phyloP scores from a whole-genome alignment of 2,797 vertebrate genomes.

The Discoglossus pictus region DNA sequence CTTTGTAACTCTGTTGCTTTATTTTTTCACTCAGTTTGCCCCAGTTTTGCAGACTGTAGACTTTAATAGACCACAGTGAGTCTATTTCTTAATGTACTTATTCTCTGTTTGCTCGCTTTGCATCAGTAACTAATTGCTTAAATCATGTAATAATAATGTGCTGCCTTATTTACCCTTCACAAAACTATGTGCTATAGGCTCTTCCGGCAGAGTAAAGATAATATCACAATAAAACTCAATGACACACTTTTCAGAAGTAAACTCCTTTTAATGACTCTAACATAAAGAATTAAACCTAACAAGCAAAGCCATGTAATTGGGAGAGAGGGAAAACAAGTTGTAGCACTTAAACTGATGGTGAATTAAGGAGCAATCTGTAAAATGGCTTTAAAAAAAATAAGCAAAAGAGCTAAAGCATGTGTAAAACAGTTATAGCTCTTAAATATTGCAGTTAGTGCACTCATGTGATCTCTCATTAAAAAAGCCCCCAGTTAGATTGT shows the following conservation, averaged over 20 bases:
- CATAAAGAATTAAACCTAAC: conserved; percentile 52
- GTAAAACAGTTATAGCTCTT: conserved; percentile 33
- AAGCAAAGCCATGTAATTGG: conserved; percentile 50
- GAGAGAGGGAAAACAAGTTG: conserved; percentile 48
- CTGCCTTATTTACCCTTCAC: conserved; percentile 45
- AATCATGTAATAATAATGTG: conserved; percentile 37
- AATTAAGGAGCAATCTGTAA: conserved; percentile 49
- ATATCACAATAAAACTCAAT: conserved; percentile 49
- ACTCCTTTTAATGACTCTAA: conserved; percentile 46
- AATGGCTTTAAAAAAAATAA: conserved; percentile 39
- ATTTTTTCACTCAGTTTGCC: neutral
- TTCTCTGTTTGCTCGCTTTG: conserved; percentile 37
- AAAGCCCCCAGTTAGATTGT: no score
- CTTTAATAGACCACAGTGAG: no score
- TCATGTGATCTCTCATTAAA: no score
- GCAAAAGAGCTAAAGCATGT: conserved; percentile 20
- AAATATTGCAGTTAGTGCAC: no score
- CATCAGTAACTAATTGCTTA: conserved; percentile 41
- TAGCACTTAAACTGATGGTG: conserved; percentile 46
- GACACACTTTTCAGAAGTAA: conserved; percentile 49
- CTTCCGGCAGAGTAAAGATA: conserved; percentile 28
- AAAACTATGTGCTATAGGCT: conserved; percentile 40
- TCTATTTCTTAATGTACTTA: conserved; percentile 22
- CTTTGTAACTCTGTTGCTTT: no score
- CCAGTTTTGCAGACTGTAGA: neutral